These are phyloP conservation scores for Actinostola sp. DNA, from an alignment of 92 coral and sea anemone genomes.

Conservation along the genomic window DNA sequence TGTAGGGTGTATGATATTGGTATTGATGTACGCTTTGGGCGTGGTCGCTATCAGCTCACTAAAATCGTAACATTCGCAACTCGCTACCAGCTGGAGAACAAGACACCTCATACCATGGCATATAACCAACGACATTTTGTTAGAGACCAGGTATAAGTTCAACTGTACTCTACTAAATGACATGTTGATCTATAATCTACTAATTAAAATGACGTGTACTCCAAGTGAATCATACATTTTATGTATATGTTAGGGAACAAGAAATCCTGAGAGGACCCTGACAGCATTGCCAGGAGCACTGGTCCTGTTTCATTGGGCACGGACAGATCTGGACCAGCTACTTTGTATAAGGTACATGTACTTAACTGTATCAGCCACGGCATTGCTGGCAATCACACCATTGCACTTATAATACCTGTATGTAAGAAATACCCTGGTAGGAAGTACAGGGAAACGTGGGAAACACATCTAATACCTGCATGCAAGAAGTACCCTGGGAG, in stretches of 20 bases:
- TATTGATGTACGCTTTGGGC: constrained; percentile 95
- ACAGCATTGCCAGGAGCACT: constrained; percentile 94
- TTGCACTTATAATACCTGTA: too few species aligned
- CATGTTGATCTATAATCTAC: too few species aligned
- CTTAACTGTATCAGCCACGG: too few species aligned
- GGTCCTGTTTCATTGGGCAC: constrained; percentile 96
- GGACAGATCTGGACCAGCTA: constrained; percentile 96
- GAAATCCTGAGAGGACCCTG: constrained; percentile 90
- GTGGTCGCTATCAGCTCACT: constrained; percentile 91
- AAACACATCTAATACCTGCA: too few species aligned
- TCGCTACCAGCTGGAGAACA: constrained; percentile 95
- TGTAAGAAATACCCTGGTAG: too few species aligned
- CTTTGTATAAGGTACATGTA: constrained; percentile 87
- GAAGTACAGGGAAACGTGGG: too few species aligned
- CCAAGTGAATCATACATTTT: too few species aligned
- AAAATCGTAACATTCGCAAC: constrained; percentile 94
- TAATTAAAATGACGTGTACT: too few species aligned
- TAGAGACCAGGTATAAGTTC: constrained; percentile 91
- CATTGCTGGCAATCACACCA: too few species aligned
- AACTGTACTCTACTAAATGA: too few species aligned
- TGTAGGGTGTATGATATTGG: constrained; percentile 98
- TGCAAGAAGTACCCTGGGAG: too few species aligned
- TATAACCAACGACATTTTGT: constrained; percentile 97
- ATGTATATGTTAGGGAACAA: constrained; percentile 86
- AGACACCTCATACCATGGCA: constrained; percentile 92